Base-by-base conservation (phyloP, 2,888 invertebrate species). In the Steinernema scapterisci region DNA sequence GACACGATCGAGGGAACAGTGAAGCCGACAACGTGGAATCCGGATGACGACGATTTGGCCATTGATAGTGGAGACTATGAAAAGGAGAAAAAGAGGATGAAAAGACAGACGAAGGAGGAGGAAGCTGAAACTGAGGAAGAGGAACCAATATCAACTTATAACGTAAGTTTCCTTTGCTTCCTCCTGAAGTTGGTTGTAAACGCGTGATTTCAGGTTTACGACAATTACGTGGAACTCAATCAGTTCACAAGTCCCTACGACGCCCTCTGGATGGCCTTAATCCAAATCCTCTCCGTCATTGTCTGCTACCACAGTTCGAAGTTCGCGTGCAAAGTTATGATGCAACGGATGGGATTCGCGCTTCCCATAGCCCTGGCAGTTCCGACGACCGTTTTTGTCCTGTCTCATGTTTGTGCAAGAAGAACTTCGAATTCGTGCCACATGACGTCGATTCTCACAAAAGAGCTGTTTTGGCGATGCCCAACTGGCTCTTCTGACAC, bases 271-370 rank as follows among this genome's bases (percentile, higher is more conserved):
- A 78, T 89, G 45, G 83, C 86, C 21, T 77, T 88, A 3, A 74
- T 82, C 43, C 86, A 86, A 76, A 76, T 83, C 31, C 77, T 84
- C 9, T 85, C 88, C 1, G 86, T 88, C 0, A 84, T 88, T 11
- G 73, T 89, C 6, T 88, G 89, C 84, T 88, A 89, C 85, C 89
- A 89, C 76, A 87, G 89, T 46, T 89, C 88, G 46, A 89, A 90
- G 76, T 89, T 90, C 79, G 90, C 90, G 0, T 91, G 91, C 82
- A 87, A 88, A 78, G 86, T 84, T 7, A 82, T 86, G 81, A 96
- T 97, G 81, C 97, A 97, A 90, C 93, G 95, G 25, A 95, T 96
- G 90, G 95, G 96, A 88, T 97, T 95, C 87, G 95, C 97, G 0
- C 94, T 97, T 83, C 97, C 97, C 0, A 93, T 97, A 6, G 94